A percentile compares a stretch with the other conserved stretches of the same genome.
Conservation (phyloP, 2,888 invertebrate genomes). For the Galeruca laticollis region DNA sequence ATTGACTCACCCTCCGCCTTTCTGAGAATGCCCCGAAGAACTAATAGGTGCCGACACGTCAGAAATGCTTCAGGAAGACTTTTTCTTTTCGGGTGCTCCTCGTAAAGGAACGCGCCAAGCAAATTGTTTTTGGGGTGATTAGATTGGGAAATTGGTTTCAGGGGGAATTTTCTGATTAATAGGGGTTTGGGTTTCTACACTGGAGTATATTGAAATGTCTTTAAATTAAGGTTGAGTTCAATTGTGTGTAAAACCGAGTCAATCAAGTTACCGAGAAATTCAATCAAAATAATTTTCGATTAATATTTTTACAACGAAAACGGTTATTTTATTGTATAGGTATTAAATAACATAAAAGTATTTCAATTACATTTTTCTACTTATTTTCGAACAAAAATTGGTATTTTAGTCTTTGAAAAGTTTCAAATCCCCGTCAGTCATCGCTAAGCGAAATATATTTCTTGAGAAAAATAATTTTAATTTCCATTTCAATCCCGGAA, state of each 20-base stretch:
- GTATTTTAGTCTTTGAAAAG: no score
- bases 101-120: slow-evolving; percentile 15
- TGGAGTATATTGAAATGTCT: slow-evolving; percentile 14
- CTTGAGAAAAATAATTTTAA: no score
- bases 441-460: no score
- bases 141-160: slow-evolving; percentile 26
- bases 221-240: slow-evolving; percentile 1
- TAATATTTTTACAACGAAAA: background rate
- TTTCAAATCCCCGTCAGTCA: no score
- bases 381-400: background rate
- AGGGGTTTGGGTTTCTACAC: slow-evolving; percentile 16
- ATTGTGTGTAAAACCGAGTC: slow-evolving; percentile 1
- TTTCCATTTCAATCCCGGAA: no score
- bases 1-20: slow-evolving; percentile 9
- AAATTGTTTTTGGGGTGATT: slow-evolving; percentile 32
- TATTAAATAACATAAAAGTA: background rate
- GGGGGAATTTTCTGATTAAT: slow-evolving; percentile 26
- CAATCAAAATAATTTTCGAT: slow-evolving; percentile 1
- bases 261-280: background rate
- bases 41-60: slow-evolving; percentile 14
- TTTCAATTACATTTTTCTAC: background rate
- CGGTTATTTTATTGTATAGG: background rate
- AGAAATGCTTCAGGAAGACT: slow-evolving; percentile 4
- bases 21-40: slow-evolving; percentile 9
- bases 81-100: slow-evolving; percentile 6